Base-by-base conservation (phyloP, 2,113 vertebrate genomes). In the Crotalus viridis region DNA sequence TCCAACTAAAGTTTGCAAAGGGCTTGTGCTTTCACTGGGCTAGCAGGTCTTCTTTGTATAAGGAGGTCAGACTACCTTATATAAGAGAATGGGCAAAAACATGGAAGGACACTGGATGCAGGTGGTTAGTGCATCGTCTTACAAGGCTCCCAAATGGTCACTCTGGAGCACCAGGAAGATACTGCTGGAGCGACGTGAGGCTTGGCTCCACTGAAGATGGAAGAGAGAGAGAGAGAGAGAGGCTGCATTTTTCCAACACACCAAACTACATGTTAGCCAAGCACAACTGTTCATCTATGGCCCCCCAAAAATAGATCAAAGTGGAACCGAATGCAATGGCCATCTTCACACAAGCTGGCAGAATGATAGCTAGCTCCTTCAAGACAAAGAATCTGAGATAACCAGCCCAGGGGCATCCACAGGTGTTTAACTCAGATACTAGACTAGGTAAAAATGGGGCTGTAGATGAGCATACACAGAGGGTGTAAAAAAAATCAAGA, bases 1-100 rank as follows among this genome's bases (percentile, higher is more conserved):
- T 96, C 96, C 91, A 69, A 59, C 48, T 88, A 39, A n/a, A 52
- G 28, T 90, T 92, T n/a, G 33, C 55, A 92, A 57, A 59, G 39
- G 48, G 51, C 33, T 21, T 0, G 17, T 39, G 33, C 15, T 6
- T 81, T 39, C 15, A 3, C 33, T 39, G 33, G 17, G 17, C 33
- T 39, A 43, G 33, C 33, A 9, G 3, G 17, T 43, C 74, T 81
- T 21, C 74, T 21, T 81, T 81, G 17, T 8, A 33, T 21, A 39
- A 9, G 33, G 17, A 9, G 17, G 74, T 21, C 74, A 43, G 17
- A 43, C 74, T 81, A 21, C 74, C 74, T 39, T 43, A 51, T 51
- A 51, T 17, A 81, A 81, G 74, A 10, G 33, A 19, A 17, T 19
- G 17, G n/a, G 33, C 2, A 81, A 81, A 81, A 81, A 81, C 33